Evolutionary conservation across 1,140 invertebrate species (phyloP).

Genomic region (Latrodectus geometricus): DNA sequence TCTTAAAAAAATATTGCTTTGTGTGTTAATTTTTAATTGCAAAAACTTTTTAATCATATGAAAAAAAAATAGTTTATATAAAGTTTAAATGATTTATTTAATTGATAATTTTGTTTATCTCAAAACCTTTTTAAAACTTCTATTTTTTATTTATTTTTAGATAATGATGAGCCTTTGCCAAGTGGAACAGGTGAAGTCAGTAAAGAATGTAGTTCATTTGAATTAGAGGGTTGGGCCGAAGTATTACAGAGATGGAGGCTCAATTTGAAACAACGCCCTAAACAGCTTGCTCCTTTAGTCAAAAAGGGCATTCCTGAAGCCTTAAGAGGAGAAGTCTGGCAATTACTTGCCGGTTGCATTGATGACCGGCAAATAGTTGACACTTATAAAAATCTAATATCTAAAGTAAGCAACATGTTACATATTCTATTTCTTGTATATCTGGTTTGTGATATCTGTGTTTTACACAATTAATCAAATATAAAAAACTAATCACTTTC

Average conservation of each 20-base stretch:
- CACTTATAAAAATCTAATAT: slow-evolving; percentile 89
- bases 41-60: no score
- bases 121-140: neutral
- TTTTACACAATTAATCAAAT: no score
- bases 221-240: slow-evolving; percentile 92
- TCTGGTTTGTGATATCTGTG: no score
- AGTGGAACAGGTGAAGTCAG: slow-evolving; percentile 96
- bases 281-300: slow-evolving; percentile 82
- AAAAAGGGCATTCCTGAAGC: slow-evolving; percentile 94
- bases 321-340: slow-evolving; percentile 96
- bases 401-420: slow-evolving; percentile 76
- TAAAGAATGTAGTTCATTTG: slow-evolving; percentile 93
- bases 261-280: slow-evolving; percentile 77
- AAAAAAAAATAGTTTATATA: no score
- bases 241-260: slow-evolving; percentile 84
- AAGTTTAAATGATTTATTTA: no score
- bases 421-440: no score
- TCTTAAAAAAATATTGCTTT: no score
- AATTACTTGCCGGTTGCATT: slow-evolving; percentile 88
- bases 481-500: no score
- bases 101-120: no score
- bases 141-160: slow-evolving; percentile 64
- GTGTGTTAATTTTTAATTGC: neutral
- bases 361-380: slow-evolving; percentile 88
- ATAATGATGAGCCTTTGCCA: slow-evolving; percentile 93